These are phyloP conservation scores for Hydropotes inermis DNA, from an alignment of 2,113 vertebrate species.

Conservation along the genomic window DNA sequence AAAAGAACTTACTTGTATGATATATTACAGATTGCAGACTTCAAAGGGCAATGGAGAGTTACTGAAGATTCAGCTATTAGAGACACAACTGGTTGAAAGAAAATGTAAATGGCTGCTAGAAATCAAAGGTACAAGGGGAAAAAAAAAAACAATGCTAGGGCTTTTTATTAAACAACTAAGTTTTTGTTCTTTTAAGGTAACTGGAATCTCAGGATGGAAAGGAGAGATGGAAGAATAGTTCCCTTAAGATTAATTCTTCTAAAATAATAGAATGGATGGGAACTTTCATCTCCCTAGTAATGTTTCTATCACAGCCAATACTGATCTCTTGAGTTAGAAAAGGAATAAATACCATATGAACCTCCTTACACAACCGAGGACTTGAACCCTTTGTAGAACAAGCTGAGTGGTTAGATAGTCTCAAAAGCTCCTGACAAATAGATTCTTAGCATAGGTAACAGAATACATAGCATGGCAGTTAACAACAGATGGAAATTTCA, in stretches of 20 bases:
- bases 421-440: background rate
- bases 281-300: background rate
- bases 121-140: conserved; percentile 13
- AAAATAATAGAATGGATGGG: conserved; percentile 8
- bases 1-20: conserved; percentile 31
- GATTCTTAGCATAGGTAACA: background rate
- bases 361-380: background rate
- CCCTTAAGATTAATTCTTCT: background rate
- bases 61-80: conserved; percentile 22
- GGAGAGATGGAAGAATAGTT: background rate
- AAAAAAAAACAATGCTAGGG: background rate
- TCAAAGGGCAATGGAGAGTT: conserved; percentile 14
- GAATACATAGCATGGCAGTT: background rate
- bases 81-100: background rate
- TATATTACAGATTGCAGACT: conserved; percentile 24
- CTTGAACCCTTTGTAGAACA: background rate
- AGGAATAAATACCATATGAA: background rate
- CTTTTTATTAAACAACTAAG: background rate
- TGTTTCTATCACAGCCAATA: conserved; percentile 11
- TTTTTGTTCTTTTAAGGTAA: conserved; percentile 28
- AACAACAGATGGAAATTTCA: background rate
- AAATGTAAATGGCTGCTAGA: background rate
- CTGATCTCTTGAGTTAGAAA: background rate
- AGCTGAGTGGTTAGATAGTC: background rate
- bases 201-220: background rate